A percentile compares a stretch with the other conserved stretches of the same genome.
Conservation (phyloP, 2,888 invertebrate genomes). For the Serrognathus titanus region DNA sequence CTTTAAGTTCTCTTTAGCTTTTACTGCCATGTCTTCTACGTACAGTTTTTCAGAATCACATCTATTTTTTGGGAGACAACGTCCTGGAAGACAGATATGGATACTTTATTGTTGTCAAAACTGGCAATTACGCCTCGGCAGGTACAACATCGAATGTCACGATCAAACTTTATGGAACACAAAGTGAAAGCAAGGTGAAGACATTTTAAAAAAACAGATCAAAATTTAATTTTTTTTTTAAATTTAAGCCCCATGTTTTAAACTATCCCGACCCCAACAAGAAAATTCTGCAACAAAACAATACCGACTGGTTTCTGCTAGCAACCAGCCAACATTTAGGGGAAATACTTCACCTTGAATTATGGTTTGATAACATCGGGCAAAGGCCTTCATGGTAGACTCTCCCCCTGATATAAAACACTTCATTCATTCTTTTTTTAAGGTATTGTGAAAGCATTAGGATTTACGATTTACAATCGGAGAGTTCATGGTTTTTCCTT, state of each 20-base stretch:
- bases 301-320: slow-evolving; percentile 26
- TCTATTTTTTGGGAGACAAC: slow-evolving; percentile 24
- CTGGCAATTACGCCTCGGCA: neutral
- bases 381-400: slow-evolving; percentile 26
- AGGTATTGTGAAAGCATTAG: slow-evolving; percentile 28
- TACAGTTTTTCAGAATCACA: neutral
- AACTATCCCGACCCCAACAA: slow-evolving; percentile 31
- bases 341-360: slow-evolving; percentile 17
- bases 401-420: too few relatives aligned
- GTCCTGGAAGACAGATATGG: slow-evolving; percentile 19
- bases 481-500: slow-evolving; percentile 21
- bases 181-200: slow-evolving; percentile 7
- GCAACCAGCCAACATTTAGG: slow-evolving; percentile 23
- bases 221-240: neutral
- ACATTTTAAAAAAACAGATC: neutral
- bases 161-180: slow-evolving; percentile 7
- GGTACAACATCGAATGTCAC: slow-evolving; percentile 17
- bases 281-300: slow-evolving; percentile 24
- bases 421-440: neutral
- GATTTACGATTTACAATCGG: slow-evolving; percentile 25
- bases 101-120: slow-evolving; percentile 17
- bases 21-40: too few relatives aligned
- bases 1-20: too few relatives aligned
- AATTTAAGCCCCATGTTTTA: slow-evolving; percentile 25
- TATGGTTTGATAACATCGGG: slow-evolving; percentile 31